Base-by-base conservation (phyloP, 1,140 invertebrate species). In the Drosophila nebulosa region DNA sequence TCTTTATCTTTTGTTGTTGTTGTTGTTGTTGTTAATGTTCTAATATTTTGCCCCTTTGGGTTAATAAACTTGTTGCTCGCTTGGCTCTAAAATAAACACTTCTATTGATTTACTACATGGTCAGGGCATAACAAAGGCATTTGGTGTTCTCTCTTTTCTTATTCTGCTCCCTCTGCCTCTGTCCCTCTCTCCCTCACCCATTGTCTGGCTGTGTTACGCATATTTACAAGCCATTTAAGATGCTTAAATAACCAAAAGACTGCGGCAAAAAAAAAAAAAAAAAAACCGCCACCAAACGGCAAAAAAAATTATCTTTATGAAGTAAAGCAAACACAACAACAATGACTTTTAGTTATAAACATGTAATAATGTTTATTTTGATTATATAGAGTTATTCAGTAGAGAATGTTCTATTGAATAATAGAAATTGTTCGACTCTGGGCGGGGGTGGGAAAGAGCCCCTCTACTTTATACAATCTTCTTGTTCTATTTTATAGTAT, bases 1-100 rank as follows among this genome's bases (percentile, higher is more conserved):
- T 52, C 53, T 55, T 57, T 53, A 35, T 52, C 50, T 18, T 10
- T 55, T n/a, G 10, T 26, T 46, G 22, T 39, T 42, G 58, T 27
- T 60, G 18, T 53, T 61, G 27, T 57, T 22, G 32, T 35, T 72
- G 39, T 51, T 30, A 24, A 26, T 52, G 42, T 53, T 63, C 65
- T 69, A 69, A 75, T 68, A 57, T 55, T 67, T 21, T 57, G 58
- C 42, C 46, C 62, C 39, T n/a, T 22, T 69, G 68, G 80, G 80
- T 84, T 77, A 85, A 85, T 80, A 84, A 84, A 80, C 80, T 85
- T 84, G 79, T 84, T 75, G 64, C 69, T n/a, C 64, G 24, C 61
- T 51, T 32, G 52, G 60, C 67, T 70, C 52, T 74, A 73, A 84
- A 79, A 85, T 84, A 84, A 79, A 80, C 65, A 80, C 73, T 64